Evolutionary conservation across 2,797 vertebrate species (phyloP).

Genomic region (Staurois parvus): DNA sequence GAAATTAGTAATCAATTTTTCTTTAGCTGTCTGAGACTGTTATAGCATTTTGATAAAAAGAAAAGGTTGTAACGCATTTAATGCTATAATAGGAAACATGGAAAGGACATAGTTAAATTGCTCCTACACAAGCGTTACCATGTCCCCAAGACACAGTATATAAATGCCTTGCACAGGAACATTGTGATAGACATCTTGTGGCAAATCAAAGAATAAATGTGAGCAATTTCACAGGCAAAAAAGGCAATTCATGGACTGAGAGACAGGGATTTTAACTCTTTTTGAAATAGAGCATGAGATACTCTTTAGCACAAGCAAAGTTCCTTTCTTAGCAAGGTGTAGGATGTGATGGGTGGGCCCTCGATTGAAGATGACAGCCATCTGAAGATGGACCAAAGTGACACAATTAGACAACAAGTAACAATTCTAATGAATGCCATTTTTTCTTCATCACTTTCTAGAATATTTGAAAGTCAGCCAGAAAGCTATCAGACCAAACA

Average conservation of each 20-base stretch:
- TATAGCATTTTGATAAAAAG: too few species aligned
- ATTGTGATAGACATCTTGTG: slow-evolving; percentile 58
- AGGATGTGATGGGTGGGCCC: slow-evolving; percentile 18
- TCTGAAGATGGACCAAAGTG: slow-evolving; percentile 48
- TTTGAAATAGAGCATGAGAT: slow-evolving; percentile 20
- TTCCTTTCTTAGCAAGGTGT: slow-evolving; percentile 36
- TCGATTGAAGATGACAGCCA: slow-evolving; percentile 56
- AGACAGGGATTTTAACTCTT: slow-evolving; percentile 57
- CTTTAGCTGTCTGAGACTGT: too few species aligned
- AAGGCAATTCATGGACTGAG: slow-evolving; percentile 57
- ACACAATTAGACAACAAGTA: slow-evolving; percentile 56
- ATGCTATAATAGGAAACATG: background rate
- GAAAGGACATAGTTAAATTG: slow-evolving; percentile 42
- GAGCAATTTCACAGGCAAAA: slow-evolving; percentile 60
- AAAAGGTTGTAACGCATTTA: background rate
- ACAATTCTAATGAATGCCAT: slow-evolving; percentile 53
- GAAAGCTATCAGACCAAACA: slow-evolving; percentile 53
- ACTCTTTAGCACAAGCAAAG: slow-evolving; percentile 14
- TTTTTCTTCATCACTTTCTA: slow-evolving; percentile 59
- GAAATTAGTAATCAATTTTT: too few species aligned
- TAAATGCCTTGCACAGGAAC: slow-evolving; percentile 46
- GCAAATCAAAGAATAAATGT: slow-evolving; percentile 57
- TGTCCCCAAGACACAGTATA: slow-evolving; percentile 52
- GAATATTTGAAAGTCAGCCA: slow-evolving; percentile 60
- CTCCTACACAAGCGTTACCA: slow-evolving; percentile 40